Conservation (phyloP, 1,140 invertebrate species). For the Bombus impatiens region DNA sequence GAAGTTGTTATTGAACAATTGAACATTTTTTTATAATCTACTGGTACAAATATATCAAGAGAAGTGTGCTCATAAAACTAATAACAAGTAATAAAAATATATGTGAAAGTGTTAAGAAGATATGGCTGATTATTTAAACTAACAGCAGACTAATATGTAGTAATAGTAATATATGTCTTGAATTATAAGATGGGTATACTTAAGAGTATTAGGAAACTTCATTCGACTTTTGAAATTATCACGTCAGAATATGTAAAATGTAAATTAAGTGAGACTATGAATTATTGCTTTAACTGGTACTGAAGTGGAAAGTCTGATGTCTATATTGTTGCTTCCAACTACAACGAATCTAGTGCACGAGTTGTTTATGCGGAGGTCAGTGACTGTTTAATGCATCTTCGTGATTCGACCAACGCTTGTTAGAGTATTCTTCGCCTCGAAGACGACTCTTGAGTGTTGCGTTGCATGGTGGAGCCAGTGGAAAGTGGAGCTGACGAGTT, state of each 20-base stretch:
- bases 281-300: not conserved
- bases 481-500: conserved; percentile 1
- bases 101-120: too few species aligned
- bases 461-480: not conserved
- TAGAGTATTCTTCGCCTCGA: not conserved
- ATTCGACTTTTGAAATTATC: not conserved
- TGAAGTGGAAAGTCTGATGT: not conserved
- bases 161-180: too few species aligned
- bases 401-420: not conserved
- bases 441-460: not conserved
- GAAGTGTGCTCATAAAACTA: too few species aligned
- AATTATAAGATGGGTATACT: too few species aligned
- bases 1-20: too few species aligned
- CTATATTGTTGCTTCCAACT: not conserved
- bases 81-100: too few species aligned
- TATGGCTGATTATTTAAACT: too few species aligned
- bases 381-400: conserved; percentile 11
- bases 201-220: too few species aligned
- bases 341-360: too few species aligned
- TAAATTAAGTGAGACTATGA: not conserved
- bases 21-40: too few species aligned
- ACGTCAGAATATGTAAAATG: not conserved
- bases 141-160: too few species aligned
- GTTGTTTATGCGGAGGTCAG: not conserved
- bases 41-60: too few species aligned